Conservation (phyloP, 2,888 invertebrate species). For the Erebia aethiops region DNA sequence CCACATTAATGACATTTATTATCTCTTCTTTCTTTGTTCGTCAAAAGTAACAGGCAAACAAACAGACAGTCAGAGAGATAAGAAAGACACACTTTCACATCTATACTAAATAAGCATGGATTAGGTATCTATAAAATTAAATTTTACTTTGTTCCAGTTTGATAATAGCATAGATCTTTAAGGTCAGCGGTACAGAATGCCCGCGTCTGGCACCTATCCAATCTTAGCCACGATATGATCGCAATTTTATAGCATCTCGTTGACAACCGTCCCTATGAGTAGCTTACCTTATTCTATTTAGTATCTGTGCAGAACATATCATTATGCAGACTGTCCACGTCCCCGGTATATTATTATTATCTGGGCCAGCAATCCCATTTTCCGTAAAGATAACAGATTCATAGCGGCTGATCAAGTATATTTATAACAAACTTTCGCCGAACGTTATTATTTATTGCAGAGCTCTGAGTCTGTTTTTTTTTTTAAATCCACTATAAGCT, state of each 20-base stretch:
- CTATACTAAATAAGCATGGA: too few relatives aligned
- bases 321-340: conserved; percentile 35
- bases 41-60: too few relatives aligned
- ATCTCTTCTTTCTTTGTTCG: too few relatives aligned
- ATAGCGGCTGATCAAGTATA: conserved; percentile 21
- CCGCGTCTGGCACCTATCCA: conserved; percentile 59
- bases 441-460: conserved; percentile 22
- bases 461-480: too few relatives aligned
- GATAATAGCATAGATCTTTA: conserved; percentile 34
- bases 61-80: too few relatives aligned
- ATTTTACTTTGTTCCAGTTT: conserved; percentile 4
- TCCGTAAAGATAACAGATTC: conserved; percentile 43
- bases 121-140: neutral
- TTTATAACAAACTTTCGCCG: conserved; percentile 25
- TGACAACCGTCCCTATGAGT: conserved; percentile 35
- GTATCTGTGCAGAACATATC: conserved; percentile 27
- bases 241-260: conserved; percentile 56
- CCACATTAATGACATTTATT: too few relatives aligned
- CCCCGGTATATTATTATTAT: conserved; percentile 47
- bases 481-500: too few relatives aligned
- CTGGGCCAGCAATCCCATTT: conserved; percentile 52
- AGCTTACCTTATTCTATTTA: conserved; percentile 46
- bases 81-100: too few relatives aligned
- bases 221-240: conserved; percentile 57
- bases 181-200: conserved; percentile 40